Conservation (phyloP, 2,113 vertebrate genomes). For the Notarius quadriscutis region DNA sequence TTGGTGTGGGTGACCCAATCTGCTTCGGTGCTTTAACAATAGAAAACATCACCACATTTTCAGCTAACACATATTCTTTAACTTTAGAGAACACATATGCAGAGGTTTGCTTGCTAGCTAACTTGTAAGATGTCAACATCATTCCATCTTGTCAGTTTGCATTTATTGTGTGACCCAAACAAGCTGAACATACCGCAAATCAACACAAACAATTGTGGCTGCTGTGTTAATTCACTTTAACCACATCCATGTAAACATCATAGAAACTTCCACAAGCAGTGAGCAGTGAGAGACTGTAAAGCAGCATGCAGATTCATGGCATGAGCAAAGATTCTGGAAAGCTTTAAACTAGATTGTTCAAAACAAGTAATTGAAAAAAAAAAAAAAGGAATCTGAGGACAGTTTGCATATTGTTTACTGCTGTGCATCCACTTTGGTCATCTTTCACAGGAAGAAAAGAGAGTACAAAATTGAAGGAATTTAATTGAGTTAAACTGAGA, state of each 20-base stretch:
- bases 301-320: background rate
- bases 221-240: background rate
- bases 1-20: background rate
- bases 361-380: background rate
- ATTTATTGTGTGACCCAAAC: background rate
- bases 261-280: background rate
- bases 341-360: background rate
- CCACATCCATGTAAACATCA: background rate
- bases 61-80: background rate
- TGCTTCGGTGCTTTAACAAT: background rate
- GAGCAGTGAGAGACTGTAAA: background rate
- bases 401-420: background rate
- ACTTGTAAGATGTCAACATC: background rate
- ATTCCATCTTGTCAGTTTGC: background rate
- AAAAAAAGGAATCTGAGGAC: background rate
- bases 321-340: background rate
- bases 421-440: background rate
- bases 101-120: background rate
- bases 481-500: background rate
- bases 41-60: background rate
- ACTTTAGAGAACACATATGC: background rate
- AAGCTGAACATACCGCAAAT: background rate
- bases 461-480: background rate
- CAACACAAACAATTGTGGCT: background rate
- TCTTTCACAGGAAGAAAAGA: background rate